phyloP scores from a whole-genome alignment of 2,113 vertebrate species.

The Nothocercus julius region DNA sequence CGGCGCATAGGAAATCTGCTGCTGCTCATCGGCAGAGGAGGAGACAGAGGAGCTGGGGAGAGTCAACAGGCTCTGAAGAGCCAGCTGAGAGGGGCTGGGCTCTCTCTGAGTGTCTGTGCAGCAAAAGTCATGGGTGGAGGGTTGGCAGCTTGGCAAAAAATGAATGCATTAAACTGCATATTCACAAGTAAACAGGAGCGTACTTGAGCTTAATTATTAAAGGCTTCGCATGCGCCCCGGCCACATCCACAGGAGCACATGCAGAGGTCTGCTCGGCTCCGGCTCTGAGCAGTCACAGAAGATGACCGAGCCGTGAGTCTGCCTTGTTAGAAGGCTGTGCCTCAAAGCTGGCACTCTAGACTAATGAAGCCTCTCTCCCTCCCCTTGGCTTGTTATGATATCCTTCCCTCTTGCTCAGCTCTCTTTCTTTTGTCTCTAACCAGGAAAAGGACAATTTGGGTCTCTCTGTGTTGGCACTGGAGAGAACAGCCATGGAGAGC shows the following conservation, averaged over 20 bases:
- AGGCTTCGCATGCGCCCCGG: neutral
- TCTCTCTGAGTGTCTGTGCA: neutral
- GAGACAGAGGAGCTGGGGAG: neutral
- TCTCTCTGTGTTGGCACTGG: neutral
- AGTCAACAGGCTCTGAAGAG: neutral
- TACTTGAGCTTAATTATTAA: conserved; percentile 37
- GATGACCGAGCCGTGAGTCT: neutral
- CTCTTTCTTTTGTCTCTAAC: neutral
- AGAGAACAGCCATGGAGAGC: neutral
- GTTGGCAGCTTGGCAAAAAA: neutral
- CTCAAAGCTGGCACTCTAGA: neutral
- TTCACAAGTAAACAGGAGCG: conserved; percentile 31
- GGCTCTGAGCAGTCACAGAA: neutral
- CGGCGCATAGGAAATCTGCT: neutral
- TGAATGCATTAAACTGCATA: neutral
- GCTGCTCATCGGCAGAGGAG: neutral
- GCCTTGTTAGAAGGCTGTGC: neutral
- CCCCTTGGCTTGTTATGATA: neutral
- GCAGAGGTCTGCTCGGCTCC: neutral
- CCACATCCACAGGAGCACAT: neutral
- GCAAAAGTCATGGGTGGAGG: neutral
- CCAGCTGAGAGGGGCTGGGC: neutral
- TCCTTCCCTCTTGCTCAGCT: neutral
- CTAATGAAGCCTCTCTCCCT: neutral
- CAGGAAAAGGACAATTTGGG: neutral